Evolutionary conservation across 2,888 invertebrate genomes (phyloP), one percentile per base, ranked within the genome.

Genomic region (Ennomos erosarius): DNA sequence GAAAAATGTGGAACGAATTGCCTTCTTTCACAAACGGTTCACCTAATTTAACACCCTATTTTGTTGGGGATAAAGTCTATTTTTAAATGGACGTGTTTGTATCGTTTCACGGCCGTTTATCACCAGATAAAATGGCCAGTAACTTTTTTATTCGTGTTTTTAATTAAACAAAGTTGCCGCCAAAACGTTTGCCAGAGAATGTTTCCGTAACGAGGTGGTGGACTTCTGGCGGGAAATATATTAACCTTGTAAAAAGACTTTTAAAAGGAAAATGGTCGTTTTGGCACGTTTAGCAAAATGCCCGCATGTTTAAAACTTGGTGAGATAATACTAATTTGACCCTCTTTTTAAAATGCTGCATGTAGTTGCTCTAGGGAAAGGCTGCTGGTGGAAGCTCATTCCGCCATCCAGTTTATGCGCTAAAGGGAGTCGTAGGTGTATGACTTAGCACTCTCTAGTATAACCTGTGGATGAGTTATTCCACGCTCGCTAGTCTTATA

Each of bases 101-200:
- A 70, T 67, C 71, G 73, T 71, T 57, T 52, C 51, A 47, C 65
- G 70, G 76, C 73, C 76, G 88, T 91, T 84, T 85, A 91, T 91
- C 90, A 86, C 85, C 78, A 80, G 84, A 90, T 89, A 90, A 90
- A 90, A 87, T 76, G 81, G 82, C 76, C 76, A 76, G 82, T 82
- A 81, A 80, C 82, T 85, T 87, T 88, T 90, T 90, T 90, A 90
- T 90, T 86, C 85, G 81, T 82, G 82, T 88, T 90, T 90, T 91
- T 91, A 90, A 91, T 91, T 91, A 91, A 90, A 89, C 89, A 88
- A 85, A 64, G 62, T 53, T 68, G 62, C 64, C 64, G 76, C 73
- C 74, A 76, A 81, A 82, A 78, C 73, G 78, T 75, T 78, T 73
- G 66, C 68, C 64, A 74, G 78, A 78, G 81, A 80, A 78, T 85